These are phyloP conservation scores for Poecilus cupreus DNA, from an alignment of 2,888 invertebrate genomes.

Conservation along the genomic window DNA sequence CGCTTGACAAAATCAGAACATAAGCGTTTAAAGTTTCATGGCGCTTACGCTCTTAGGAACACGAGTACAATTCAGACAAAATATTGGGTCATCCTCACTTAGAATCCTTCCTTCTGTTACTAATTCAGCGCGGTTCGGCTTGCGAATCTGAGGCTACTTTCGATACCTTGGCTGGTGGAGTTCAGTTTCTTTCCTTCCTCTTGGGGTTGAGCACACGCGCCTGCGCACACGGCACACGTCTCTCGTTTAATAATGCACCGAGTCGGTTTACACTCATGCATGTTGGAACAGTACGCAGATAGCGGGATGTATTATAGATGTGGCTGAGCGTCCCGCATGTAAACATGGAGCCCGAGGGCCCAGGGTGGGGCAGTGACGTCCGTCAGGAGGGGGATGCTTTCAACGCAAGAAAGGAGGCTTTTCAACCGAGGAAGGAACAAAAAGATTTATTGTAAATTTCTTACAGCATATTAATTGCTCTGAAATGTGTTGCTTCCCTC, in stretches of 20 bases:
- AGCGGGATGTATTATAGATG: constrained; percentile 71
- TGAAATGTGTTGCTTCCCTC: too few relatives aligned
- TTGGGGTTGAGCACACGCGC: background rate
- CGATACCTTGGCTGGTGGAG: background rate
- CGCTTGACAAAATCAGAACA: too few relatives aligned
- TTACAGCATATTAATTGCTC: too few relatives aligned
- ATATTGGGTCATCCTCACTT: too few relatives aligned
- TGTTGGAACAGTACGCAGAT: constrained; percentile 71
- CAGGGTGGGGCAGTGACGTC: background rate
- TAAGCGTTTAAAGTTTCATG: too few relatives aligned
- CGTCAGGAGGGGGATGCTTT: too few relatives aligned
- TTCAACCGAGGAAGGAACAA: too few relatives aligned
- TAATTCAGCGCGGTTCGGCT: background rate
- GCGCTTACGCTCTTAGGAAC: background rate
- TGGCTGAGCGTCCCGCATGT: constrained; percentile 64
- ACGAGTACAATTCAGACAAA: too few relatives aligned
- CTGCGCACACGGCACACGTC: constrained; percentile 58
- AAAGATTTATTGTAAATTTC: too few relatives aligned
- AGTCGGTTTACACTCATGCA: constrained; percentile 69
- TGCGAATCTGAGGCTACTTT: background rate
- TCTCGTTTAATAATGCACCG: constrained; percentile 69
- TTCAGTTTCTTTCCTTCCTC: too few relatives aligned
- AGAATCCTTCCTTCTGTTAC: too few relatives aligned
- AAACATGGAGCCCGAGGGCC: constrained; percentile 64
- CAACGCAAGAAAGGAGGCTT: too few relatives aligned